Conservation (phyloP, 2,888 invertebrate species). For the Chrysodeixis includens region DNA sequence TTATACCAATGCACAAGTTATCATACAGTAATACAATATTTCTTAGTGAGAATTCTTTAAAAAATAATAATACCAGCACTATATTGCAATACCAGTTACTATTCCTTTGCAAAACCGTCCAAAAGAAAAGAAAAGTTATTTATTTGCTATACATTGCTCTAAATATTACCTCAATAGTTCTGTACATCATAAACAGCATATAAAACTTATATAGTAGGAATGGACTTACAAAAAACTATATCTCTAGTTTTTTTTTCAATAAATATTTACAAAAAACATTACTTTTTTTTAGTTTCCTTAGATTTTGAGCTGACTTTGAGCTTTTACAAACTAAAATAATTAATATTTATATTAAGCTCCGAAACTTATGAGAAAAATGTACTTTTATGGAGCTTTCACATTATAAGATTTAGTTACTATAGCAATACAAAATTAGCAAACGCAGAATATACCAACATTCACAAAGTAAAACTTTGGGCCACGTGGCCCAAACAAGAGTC, state of each 20-base stretch:
- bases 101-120: not conserved
- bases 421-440: constrained; percentile 9
- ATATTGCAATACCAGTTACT: not conserved
- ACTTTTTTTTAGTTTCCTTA: constrained; percentile 58
- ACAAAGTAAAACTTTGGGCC: not conserved
- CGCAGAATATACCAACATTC: no score
- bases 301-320: constrained; percentile 88
- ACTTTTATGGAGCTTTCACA: constrained; percentile 68
- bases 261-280: constrained; percentile 76
- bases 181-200: constrained; percentile 66
- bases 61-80: not conserved
- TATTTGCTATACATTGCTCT: constrained; percentile 50
- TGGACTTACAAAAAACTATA: constrained; percentile 72
- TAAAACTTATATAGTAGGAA: constrained; percentile 80
- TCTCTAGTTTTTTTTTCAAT: constrained; percentile 62
- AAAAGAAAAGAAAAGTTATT: constrained; percentile 21
- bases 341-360: constrained; percentile 64
- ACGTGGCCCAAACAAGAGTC: not conserved
- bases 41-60: no score
- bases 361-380: constrained; percentile 66
- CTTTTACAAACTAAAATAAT: constrained; percentile 83
- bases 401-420: not conserved
- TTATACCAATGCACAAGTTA: no score
- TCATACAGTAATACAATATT: no score
- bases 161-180: constrained; percentile 38